phyloP scores from a whole-genome alignment of 2,888 invertebrate genomes.

The Drosophila subsilvestris region DNA sequence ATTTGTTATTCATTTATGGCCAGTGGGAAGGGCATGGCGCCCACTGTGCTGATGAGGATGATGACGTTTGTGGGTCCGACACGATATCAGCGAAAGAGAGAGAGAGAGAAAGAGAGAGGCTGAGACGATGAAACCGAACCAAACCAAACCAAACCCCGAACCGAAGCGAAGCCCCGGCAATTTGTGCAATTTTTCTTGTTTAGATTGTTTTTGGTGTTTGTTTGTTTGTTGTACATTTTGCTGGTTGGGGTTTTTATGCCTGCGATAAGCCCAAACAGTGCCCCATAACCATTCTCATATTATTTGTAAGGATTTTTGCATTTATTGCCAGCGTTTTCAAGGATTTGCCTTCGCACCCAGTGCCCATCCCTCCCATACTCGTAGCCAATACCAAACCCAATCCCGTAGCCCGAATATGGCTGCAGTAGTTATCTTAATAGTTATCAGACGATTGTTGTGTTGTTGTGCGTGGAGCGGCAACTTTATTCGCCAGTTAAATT shows the following conservation, averaged over 20 bases:
- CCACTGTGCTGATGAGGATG: slow-evolving; percentile 44
- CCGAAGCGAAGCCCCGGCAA: slow-evolving; percentile 67
- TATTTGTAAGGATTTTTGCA: slow-evolving; percentile 81
- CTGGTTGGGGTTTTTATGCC: slow-evolving; percentile 58
- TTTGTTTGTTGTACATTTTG: slow-evolving; percentile 32
- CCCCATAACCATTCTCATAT: slow-evolving; percentile 76
- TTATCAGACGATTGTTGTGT: slow-evolving; percentile 69
- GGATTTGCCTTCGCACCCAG: slow-evolving; percentile 61
- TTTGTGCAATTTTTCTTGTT: slow-evolving; percentile 76
- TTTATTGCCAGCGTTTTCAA: slow-evolving; percentile 75
- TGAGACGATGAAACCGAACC: slow-evolving; percentile 46
- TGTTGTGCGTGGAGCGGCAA: slow-evolving; percentile 56
- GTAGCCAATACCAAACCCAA: not conserved
- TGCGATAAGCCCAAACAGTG: slow-evolving; percentile 74
- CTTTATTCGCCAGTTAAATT: slow-evolving; percentile 69
- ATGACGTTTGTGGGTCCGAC: slow-evolving; percentile 35
- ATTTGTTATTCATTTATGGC: not conserved
- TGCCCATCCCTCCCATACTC: not conserved
- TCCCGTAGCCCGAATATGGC: slow-evolving; percentile 53
- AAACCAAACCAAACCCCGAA: slow-evolving; percentile 52
- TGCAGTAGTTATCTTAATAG: slow-evolving; percentile 73
- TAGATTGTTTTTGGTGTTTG: slow-evolving; percentile 67
- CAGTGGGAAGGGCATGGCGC: not conserved
- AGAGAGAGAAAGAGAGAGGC: slow-evolving; percentile 18
- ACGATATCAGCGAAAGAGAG: slow-evolving; percentile 30